A percentile compares a stretch with the other conserved stretches of the same genome.
Conservation (phyloP, 2,888 invertebrate genomes). For the Agonopterix alstromeriana region DNA sequence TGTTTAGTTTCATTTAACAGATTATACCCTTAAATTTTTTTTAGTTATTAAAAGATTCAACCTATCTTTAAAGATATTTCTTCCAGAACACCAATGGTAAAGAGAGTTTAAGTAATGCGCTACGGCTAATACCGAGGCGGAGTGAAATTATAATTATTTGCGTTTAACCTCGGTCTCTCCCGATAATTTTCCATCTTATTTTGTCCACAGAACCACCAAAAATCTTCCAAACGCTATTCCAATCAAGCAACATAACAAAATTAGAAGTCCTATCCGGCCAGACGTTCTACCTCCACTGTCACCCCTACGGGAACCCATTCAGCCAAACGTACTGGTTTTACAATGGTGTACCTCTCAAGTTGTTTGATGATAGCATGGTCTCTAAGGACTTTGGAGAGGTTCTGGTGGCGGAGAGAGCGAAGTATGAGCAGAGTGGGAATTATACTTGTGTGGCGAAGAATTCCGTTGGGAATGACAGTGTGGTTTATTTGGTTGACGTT, state of each 20-base stretch:
- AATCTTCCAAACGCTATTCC: slow-evolving; percentile 38
- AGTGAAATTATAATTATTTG: no score
- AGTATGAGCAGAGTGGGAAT: slow-evolving; percentile 58
- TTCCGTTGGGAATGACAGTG: slow-evolving; percentile 62
- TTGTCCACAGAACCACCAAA: slow-evolving; percentile 53
- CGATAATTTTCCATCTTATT: neutral
- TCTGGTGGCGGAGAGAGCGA: slow-evolving; percentile 39
- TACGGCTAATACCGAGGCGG: no score
- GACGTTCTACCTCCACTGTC: slow-evolving; percentile 68
- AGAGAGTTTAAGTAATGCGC: no score
- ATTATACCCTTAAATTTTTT: no score
- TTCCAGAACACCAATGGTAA: no score
- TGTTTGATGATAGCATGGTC: slow-evolving; percentile 62
- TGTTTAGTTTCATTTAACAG: no score
- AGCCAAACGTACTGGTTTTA: slow-evolving; percentile 80
- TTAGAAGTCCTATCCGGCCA: slow-evolving; percentile 60
- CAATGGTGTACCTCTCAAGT: slow-evolving; percentile 56
- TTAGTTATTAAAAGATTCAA: no score
- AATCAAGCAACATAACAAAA: slow-evolving; percentile 23
- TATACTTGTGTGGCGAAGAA: slow-evolving; percentile 79
- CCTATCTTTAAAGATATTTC: no score
- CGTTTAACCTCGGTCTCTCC: no score
- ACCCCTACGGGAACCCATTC: slow-evolving; percentile 76
- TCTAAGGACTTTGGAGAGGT: slow-evolving; percentile 55
- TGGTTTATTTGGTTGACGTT: slow-evolving; percentile 61